Percentiles rank a stretch among this genome's conserved stretches.
Evolutionary conservation across 2,113 vertebrate genomes (phyloP).

Genomic region (Sardina pilchardus): DNA sequence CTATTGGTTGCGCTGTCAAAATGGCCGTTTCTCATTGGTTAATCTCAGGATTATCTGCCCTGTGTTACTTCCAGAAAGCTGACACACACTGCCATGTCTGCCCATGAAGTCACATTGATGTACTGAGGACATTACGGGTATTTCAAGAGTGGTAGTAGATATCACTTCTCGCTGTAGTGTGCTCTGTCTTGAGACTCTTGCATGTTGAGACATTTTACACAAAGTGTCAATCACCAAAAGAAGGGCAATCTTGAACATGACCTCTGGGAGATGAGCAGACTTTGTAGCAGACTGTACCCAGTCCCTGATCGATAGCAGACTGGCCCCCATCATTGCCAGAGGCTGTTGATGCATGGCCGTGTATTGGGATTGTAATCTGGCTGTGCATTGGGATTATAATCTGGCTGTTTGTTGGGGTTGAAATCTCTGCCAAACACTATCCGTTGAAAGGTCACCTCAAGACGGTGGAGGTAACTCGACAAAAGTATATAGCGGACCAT

Average conservation of each 20-base stretch:
- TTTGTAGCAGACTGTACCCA: too few species aligned
- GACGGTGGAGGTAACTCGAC: neutral
- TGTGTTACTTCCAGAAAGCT: neutral
- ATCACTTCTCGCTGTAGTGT: too few species aligned
- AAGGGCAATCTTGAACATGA: neutral
- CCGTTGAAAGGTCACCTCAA: neutral
- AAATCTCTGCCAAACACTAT: neutral
- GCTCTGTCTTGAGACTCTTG: too few species aligned
- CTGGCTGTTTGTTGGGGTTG: neutral
- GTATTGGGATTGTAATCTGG: neutral
- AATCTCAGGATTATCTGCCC: slow-evolving; percentile 15
- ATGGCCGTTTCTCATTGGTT: neutral
- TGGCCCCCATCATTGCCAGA: neutral
- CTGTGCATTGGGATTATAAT: neutral
- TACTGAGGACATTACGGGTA: neutral
- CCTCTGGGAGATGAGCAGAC: neutral
- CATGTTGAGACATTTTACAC: neutral
- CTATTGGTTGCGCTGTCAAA: neutral
- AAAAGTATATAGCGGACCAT: too few species aligned
- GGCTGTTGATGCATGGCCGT: neutral
- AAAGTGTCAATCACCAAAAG: neutral
- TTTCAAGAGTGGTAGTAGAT: neutral
- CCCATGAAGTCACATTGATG: neutral
- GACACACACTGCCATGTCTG: neutral
- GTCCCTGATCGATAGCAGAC: neutral